Conservation (phyloP, 2,888 invertebrate genomes). For the Agrotis segetum region DNA sequence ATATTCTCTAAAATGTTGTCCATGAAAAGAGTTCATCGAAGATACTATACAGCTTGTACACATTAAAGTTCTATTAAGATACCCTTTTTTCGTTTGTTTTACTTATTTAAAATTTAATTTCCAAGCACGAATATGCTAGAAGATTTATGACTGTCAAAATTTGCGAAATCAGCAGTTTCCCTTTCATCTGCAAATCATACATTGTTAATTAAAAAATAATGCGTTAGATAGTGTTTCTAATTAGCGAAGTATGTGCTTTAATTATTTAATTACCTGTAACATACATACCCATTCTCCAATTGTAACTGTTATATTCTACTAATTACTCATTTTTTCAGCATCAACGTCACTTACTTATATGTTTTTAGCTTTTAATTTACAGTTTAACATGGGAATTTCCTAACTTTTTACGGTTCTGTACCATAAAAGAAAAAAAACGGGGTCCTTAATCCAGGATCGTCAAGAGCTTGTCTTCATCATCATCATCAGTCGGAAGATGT, state of each 20-base stretch:
- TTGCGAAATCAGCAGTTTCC: neutral
- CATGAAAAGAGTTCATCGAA: too few species aligned
- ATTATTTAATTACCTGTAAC: conserved; percentile 44
- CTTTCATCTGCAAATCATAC: neutral
- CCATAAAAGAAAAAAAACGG: too few species aligned
- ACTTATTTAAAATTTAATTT: neutral
- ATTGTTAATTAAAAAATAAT: neutral
- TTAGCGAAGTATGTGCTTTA: conserved; percentile 27
- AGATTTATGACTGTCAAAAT: neutral
- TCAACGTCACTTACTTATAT: conserved; percentile 3
- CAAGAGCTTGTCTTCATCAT: too few species aligned
- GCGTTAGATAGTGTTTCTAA: conserved; percentile 24
- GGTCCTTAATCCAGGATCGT: too few species aligned
- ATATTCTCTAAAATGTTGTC: too few species aligned
- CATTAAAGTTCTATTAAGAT: too few species aligned
- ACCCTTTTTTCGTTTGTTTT: too few species aligned
- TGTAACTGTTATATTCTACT: conserved; percentile 14
- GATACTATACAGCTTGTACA: too few species aligned
- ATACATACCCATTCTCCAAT: conserved; percentile 28
- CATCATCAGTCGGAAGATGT: too few species aligned
- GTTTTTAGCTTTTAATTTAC: conserved; percentile 6
- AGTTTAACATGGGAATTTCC: neutral
- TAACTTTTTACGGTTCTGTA: too few species aligned
- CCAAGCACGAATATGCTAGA: neutral
- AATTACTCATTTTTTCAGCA: conserved; percentile 31